Evolutionary conservation across 64 coral and sea anemone species (phyloP).

Genomic region (Catalaphyllia jardinei): DNA sequence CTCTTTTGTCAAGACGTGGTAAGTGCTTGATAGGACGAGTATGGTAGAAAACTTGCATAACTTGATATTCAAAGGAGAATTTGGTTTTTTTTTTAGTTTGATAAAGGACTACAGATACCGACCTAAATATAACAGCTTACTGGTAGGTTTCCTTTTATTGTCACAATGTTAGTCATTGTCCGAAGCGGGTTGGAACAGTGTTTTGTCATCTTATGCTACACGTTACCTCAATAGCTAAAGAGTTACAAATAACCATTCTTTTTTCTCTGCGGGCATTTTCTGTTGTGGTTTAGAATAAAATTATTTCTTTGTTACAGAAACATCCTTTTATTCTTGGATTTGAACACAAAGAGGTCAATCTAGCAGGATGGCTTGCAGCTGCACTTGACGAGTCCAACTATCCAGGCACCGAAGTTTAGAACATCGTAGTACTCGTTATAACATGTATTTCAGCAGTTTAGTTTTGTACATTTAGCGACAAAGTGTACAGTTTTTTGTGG

Average conservation of each 20-base stretch:
- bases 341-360: slow-evolving; percentile 73
- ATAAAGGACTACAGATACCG: slow-evolving; percentile 74
- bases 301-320: slow-evolving; percentile 39
- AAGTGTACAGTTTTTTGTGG: no score
- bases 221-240: no score
- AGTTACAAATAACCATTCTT: not conserved
- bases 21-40: not conserved
- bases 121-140: slow-evolving; percentile 73
- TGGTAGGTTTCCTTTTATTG: slow-evolving; percentile 58
- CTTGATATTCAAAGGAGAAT: not conserved
- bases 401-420: slow-evolving; percentile 33
- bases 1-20: slow-evolving; percentile 93
- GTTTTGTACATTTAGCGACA: not conserved
- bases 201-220: no score
- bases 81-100: slow-evolving; percentile 55
- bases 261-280: not conserved
- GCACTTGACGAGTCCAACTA: slow-evolving; percentile 24
- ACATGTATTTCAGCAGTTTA: not conserved
- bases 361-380: slow-evolving; percentile 70
- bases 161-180: not conserved
- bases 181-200: no score
- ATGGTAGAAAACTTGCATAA: not conserved
- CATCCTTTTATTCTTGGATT: slow-evolving; percentile 81
- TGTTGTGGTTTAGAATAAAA: not conserved
- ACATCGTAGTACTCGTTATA: not conserved